These are phyloP conservation scores for Leptoteleia sp. DNA, from an alignment of 1,140 invertebrate genomes.

Conservation along the genomic window DNA sequence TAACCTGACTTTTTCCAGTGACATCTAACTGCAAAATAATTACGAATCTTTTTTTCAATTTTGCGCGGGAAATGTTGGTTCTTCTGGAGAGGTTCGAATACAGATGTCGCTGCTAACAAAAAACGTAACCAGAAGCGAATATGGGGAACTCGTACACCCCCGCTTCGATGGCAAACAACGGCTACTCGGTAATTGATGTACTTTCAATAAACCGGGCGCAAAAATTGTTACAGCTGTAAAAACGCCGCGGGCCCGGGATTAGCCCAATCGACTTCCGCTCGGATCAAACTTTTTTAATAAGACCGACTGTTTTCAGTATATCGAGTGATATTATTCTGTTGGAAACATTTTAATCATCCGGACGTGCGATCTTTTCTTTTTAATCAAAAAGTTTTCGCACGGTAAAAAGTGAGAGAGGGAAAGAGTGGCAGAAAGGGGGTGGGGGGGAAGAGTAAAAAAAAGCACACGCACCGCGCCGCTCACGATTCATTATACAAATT, in stretches of 20 bases:
- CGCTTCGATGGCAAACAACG: constrained; percentile 22
- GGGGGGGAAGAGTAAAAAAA: too few relatives aligned
- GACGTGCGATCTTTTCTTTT: constrained; percentile 11
- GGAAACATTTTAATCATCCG: constrained; percentile 51
- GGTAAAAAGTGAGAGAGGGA: background rate
- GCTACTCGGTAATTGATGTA: constrained; percentile 45
- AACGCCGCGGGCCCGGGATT: background rate
- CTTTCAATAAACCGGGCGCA: constrained; percentile 29
- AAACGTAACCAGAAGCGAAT: too few relatives aligned
- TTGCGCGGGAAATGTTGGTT: too few relatives aligned
- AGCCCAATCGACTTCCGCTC: background rate
- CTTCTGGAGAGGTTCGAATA: too few relatives aligned
- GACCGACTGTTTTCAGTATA: constrained; percentile 26
- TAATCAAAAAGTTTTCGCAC: constrained; percentile 13
- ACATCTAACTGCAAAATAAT: too few relatives aligned
- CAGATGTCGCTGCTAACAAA: too few relatives aligned
- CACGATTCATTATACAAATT: constrained; percentile 37
- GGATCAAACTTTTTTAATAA: constrained; percentile 57
- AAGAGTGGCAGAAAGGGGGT: too few relatives aligned
- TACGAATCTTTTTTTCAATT: too few relatives aligned
- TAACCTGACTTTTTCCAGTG: too few relatives aligned
- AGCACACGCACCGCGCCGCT: background rate
- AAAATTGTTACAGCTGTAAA: constrained; percentile 34
- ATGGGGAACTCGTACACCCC: constrained; percentile 39
- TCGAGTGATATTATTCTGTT: constrained; percentile 23